Percentiles rank a stretch among this genome's conserved stretches.
These are phyloP conservation scores for Pagetopsis macropterus DNA, from an alignment of 2,797 vertebrate genomes.

Conservation along the genomic window DNA sequence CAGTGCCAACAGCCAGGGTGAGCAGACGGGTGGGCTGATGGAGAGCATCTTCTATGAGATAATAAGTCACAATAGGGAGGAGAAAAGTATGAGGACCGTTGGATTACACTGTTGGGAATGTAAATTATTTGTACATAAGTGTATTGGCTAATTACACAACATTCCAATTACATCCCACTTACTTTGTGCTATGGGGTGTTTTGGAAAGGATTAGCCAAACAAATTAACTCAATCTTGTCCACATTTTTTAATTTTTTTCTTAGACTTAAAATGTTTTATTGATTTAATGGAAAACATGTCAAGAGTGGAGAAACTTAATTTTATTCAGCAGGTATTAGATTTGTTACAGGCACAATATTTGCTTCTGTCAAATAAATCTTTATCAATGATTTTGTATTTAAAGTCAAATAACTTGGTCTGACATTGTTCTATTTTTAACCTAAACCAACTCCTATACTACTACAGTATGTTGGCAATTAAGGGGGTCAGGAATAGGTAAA, in stretches of 20 bases:
- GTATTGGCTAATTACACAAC: slow-evolving; percentile 56
- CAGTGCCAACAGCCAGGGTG: slow-evolving; percentile 70
- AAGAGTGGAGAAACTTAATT: neutral
- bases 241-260: neutral
- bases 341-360: neutral
- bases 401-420: neutral
- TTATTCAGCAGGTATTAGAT: neutral
- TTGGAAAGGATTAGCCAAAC: neutral
- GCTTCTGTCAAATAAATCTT: neutral
- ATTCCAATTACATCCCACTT: slow-evolving; percentile 17
- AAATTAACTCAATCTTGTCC: neutral
- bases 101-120: slow-evolving; percentile 58
- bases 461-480: neutral
- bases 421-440: neutral
- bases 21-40: slow-evolving; percentile 76
- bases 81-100: slow-evolving; percentile 50
- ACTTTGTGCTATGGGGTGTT: slow-evolving; percentile 21
- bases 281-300: too few species aligned
- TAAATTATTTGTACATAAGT: slow-evolving; percentile 48
- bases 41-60: slow-evolving; percentile 74
- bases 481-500: too few species aligned
- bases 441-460: neutral
- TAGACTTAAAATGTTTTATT: neutral
- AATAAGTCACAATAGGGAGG: slow-evolving; percentile 76
- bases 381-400: neutral